A percentile compares a stretch with the other conserved stretches of the same genome.
These are phyloP conservation scores for Microctonus aethiopoides DNA, from an alignment of 2,888 invertebrate genomes.

Conservation along the genomic window DNA sequence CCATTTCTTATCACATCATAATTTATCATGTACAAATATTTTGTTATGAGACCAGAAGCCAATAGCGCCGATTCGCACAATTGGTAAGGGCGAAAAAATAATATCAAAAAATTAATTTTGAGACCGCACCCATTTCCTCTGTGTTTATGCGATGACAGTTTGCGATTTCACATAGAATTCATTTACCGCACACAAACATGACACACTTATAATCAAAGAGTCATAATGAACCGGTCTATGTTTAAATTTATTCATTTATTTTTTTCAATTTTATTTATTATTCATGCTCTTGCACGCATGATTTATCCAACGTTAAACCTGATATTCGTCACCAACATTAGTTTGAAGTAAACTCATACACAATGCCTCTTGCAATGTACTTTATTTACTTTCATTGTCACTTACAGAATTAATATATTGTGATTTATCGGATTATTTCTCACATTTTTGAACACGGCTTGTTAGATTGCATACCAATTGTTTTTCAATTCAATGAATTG, in stretches of 20 bases:
- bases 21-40: background rate
- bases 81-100: background rate
- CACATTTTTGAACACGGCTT: constrained; percentile 1
- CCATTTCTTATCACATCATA: background rate
- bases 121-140: constrained; percentile 22
- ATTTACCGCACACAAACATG: background rate
- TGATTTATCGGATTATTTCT: background rate
- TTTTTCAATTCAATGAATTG: background rate
- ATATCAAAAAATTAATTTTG: constrained; percentile 4
- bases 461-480: background rate
- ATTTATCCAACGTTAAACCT: constrained; percentile 9
- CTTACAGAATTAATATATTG: background rate
- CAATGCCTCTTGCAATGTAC: background rate
- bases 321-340: constrained; percentile 8
- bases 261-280: constrained; percentile 2
- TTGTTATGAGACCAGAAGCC: background rate
- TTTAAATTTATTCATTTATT: background rate
- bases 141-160: constrained; percentile 7
- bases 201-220: background rate
- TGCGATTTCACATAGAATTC: constrained; percentile 7
- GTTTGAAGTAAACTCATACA: background rate
- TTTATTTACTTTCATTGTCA: background rate
- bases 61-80: background rate
- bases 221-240: background rate
- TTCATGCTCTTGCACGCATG: background rate